Conservation (phyloP, 1,140 invertebrate species). For the Monomorium pharaonis region DNA sequence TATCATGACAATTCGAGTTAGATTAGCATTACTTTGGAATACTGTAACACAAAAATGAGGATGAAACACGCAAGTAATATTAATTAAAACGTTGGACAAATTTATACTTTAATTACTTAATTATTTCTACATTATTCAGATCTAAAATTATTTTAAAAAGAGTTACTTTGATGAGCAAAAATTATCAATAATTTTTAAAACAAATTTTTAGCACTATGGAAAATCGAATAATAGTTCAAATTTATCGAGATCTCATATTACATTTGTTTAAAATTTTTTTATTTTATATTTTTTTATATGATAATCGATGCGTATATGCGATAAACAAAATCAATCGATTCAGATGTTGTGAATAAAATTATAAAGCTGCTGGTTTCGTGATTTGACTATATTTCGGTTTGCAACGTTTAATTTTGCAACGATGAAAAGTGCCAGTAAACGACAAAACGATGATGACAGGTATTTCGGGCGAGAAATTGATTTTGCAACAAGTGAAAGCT, state of each 20-base stretch:
- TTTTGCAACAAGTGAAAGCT: slow-evolving; percentile 49
- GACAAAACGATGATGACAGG: slow-evolving; percentile 28
- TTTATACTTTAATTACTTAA: background rate
- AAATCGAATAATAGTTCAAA: background rate
- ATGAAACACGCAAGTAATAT: background rate
- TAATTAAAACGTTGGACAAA: background rate
- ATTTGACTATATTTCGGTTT: background rate
- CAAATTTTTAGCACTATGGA: background rate
- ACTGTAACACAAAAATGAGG: background rate
- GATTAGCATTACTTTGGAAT: background rate
- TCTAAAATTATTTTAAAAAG: background rate
- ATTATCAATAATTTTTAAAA: background rate
- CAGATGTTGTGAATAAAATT: slow-evolving; percentile 1
- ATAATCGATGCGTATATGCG: background rate
- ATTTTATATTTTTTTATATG: background rate
- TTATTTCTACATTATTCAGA: background rate
- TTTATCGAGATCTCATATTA: background rate
- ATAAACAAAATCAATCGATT: no score
- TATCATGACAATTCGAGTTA: background rate
- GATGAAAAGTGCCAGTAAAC: slow-evolving; percentile 1
- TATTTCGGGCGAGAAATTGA: slow-evolving; percentile 40
- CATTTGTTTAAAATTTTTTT: background rate
- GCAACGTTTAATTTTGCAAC: slow-evolving; percentile 18
- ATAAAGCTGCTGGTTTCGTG: no score
- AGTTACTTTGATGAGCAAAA: background rate